Conservation (phyloP, 2,797 vertebrate genomes). For the Trachurus trachurus region DNA sequence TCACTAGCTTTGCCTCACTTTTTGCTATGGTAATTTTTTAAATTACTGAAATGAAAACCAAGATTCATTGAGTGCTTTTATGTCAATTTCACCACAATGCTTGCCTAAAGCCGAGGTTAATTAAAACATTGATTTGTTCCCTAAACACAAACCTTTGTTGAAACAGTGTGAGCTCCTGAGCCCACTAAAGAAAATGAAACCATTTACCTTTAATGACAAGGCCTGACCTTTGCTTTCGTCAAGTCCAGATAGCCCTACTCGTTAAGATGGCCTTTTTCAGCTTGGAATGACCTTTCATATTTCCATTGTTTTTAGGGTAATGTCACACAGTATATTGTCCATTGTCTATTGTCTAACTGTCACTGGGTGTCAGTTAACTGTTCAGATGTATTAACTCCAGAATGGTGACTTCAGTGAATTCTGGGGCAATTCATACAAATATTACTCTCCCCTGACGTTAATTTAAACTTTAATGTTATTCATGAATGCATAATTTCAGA, state of each 20-base stretch:
- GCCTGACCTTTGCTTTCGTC: constrained; percentile 54
- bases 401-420: constrained; percentile 3
- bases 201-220: constrained; percentile 13
- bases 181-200: constrained; percentile 10
- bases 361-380: constrained; percentile 4
- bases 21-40: background rate
- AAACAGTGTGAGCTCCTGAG: background rate
- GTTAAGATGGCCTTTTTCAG: constrained; percentile 40
- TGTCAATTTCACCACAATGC: background rate
- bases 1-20: background rate
- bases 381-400: background rate
- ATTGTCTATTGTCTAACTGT: constrained; percentile 36
- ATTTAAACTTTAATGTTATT: constrained; percentile 21
- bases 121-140: constrained; percentile 4
- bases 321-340: constrained; percentile 6
- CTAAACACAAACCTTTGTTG: constrained; percentile 6
- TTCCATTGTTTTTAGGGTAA: constrained; percentile 10
- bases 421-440: background rate
- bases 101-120: constrained; percentile 6
- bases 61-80: constrained; percentile 24
- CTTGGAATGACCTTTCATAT: constrained; percentile 56
- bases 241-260: constrained; percentile 22
- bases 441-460: background rate
- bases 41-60: constrained; percentile 15
- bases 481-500: constrained; percentile 17